Evolutionary conservation across 2,888 invertebrate species (phyloP).

Genomic region (Thymelicus sylvestris): DNA sequence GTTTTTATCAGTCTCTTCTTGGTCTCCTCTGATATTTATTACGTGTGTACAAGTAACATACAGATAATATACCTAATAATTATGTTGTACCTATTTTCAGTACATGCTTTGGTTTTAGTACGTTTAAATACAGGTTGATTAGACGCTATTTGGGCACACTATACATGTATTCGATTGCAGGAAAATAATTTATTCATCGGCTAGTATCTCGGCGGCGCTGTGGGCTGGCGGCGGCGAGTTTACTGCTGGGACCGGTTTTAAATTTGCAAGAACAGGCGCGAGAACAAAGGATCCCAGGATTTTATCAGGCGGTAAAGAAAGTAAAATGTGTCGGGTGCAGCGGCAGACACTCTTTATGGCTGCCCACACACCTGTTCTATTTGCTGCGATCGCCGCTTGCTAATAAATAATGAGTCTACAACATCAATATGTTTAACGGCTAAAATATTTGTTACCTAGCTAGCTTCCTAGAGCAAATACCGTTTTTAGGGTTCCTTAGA

Average conservation of each 20-base stretch:
- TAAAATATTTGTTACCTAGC: no score
- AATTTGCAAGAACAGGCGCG: slow-evolving; percentile 55
- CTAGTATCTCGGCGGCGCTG: slow-evolving; percentile 20
- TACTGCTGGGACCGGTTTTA: slow-evolving; percentile 73
- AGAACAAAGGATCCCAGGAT: slow-evolving; percentile 71
- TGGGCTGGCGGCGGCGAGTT: slow-evolving; percentile 62
- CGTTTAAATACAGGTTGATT: neutral
- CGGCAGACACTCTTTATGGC: slow-evolving; percentile 55
- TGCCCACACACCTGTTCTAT: slow-evolving; percentile 50
- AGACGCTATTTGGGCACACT: neutral
- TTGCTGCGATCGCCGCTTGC: slow-evolving; percentile 49
- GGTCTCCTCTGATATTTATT: no score
- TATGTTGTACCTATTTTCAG: no score
- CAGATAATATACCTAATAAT: no score
- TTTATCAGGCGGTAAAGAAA: slow-evolving; percentile 67
- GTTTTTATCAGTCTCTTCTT: no score
- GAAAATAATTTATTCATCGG: slow-evolving; percentile 35
- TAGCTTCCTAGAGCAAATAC: no score
- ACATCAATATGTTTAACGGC: neutral
- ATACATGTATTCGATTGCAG: slow-evolving; percentile 22
- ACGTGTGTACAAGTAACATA: no score
- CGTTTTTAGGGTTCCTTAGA: no score
- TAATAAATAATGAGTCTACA: slow-evolving; percentile 50
- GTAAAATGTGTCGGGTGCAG: slow-evolving; percentile 76
- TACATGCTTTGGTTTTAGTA: neutral